Evolutionary conservation across 2,797 vertebrate species (phyloP), one percentile per base, ranked within the genome.

Genomic region (Eidolon dupreanum): DNA sequence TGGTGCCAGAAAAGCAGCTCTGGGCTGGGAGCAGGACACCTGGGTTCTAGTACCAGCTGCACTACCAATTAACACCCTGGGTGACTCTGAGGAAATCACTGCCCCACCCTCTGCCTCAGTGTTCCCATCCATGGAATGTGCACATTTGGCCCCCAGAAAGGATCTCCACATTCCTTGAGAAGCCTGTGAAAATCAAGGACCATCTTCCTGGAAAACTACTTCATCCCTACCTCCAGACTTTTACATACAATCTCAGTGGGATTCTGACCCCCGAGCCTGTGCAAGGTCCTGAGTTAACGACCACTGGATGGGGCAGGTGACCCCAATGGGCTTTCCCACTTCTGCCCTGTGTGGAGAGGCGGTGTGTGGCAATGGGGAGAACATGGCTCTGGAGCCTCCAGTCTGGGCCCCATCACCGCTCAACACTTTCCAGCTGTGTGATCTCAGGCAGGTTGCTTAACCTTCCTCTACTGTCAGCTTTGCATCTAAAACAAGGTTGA

Each of bases 41-140:
- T 0, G 8, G 16, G 6, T 11, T 84, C 86, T 38, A 36, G 6
- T 5, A 26, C n/a, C 0, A 0, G 31, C 57, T 19, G 8, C 1
- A 1, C 53, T 24, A 17, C 26, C 65, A 71, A 20, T 49, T 5
- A 49, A 49, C 36, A 26, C 12, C 26, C 63, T 26, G n/a, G 24
- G 77, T 63, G 85, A n/a, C n/a, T n/a, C 63, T 11, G 3, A 36
- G 11, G 49, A 49, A 68, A 31, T 38, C 31, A 2, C 57, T 22
- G 65, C 15, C 74, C 55, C 43, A 22, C 17, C 9, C 59, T 36
- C 5, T 8, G 66, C 55, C 63, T 92, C 28, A 49, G 41, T 3
- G 51, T 57, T 31, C 75, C n/a, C 55, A 55, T 31, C 24, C 55
- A 55, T 31, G 41, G 55, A 55, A 49, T 15, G 5, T 59, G 17